A percentile compares a stretch with the other conserved stretches of the same genome.
phyloP scores from a whole-genome alignment of 2,797 vertebrate genomes.

The Phataginus tetradactyla region DNA sequence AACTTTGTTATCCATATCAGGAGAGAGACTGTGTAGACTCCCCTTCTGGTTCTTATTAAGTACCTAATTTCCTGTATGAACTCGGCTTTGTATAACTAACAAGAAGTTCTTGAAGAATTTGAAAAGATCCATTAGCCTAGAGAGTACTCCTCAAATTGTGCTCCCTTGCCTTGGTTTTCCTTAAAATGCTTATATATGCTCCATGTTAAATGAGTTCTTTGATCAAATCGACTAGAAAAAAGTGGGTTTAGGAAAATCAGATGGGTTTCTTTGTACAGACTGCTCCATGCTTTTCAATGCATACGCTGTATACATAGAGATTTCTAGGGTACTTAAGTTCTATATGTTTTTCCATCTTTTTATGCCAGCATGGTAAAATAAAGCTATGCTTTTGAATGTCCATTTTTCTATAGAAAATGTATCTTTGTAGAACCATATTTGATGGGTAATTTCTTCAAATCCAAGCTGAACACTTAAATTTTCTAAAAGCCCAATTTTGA shows the following conservation, averaged over 20 bases:
- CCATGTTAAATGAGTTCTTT: neutral
- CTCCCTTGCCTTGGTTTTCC: neutral
- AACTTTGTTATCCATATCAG: neutral
- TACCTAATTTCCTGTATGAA: neutral
- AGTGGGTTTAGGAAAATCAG: neutral
- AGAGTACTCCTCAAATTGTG: neutral
- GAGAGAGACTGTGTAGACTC: neutral
- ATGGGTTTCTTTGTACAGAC: neutral
- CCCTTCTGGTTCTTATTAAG: neutral
- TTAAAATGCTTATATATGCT: neutral
- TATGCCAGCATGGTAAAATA: neutral
- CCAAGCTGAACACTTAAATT: neutral
- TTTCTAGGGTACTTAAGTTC: neutral
- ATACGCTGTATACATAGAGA: neutral
- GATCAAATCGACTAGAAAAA: neutral
- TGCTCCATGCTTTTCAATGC: constrained; percentile 1
- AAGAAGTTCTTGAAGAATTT: neutral
- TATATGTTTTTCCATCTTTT: neutral
- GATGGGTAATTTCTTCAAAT: neutral
- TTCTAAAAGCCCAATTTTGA: neutral
- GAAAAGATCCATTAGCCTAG: neutral
- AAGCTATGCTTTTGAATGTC: neutral
- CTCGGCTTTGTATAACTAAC: neutral
- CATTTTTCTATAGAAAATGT: neutral
- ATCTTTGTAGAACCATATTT: neutral